Evolutionary conservation across 2,797 vertebrate genomes (phyloP).

Genomic region (Acipenser oxyrinchus): DNA sequence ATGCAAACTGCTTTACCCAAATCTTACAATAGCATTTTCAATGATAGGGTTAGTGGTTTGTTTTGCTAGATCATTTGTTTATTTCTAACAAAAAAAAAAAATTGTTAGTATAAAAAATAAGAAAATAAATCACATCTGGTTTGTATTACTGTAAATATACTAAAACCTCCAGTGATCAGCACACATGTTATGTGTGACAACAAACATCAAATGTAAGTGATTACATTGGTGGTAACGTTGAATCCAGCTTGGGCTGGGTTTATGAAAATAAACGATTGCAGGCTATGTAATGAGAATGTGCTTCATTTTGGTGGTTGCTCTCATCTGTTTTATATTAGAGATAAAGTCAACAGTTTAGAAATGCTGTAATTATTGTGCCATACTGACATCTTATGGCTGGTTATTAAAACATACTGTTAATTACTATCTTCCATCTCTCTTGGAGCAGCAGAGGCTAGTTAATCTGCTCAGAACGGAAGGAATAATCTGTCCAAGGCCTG

Average conservation of each 20-base stretch:
- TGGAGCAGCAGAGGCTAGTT: no score
- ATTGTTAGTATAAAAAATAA: background rate
- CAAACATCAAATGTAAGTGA: conserved; percentile 35
- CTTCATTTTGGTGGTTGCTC: conserved; percentile 52
- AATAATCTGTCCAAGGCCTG: no score
- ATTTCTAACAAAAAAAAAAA: background rate
- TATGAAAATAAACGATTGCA: conserved; percentile 49
- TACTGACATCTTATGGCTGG: conserved; percentile 43
- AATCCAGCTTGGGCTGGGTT: conserved; percentile 25
- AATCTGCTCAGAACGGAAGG: no score
- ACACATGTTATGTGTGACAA: conserved; percentile 33
- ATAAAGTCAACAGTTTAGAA: conserved; percentile 35
- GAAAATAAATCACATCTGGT: conserved; percentile 28
- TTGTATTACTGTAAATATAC: conserved; percentile 31
- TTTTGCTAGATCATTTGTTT: conserved; percentile 21
- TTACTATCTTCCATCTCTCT: no score
- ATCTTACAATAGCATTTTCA: conserved; percentile 28
- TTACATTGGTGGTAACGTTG: conserved; percentile 19
- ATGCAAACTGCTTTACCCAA: conserved; percentile 21
- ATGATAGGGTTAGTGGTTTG: conserved; percentile 34
- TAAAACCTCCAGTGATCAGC: conserved; percentile 42
- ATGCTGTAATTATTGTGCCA: conserved; percentile 26
- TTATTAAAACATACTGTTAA: conserved; percentile 21
- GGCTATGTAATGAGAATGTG: conserved; percentile 52
- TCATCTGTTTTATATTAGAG: conserved; percentile 50